Evolutionary conservation across 2,113 vertebrate genomes (phyloP), one percentile per base, ranked within the genome.

Genomic region (Myxocyprinus asiaticus): DNA sequence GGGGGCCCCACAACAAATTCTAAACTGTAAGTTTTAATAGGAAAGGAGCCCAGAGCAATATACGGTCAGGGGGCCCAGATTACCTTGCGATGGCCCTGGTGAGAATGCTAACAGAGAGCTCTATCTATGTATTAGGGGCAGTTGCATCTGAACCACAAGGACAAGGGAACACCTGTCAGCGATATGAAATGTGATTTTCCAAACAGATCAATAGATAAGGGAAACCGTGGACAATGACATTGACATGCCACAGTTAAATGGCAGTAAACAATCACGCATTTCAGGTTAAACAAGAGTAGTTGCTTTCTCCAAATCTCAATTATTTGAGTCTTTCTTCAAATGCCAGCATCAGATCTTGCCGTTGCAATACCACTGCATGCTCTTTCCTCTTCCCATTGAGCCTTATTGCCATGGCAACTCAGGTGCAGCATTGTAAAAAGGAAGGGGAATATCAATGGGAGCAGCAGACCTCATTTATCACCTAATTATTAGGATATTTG

Each of bases 351-450:
- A 62, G 71, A 74, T 74, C 58, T 22, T 3, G 17, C 58, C 6
- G 62, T 53, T 12, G 80, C 66, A 17, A 15, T 64, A n/a, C 59
- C 14, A n/a, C 68, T 42, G 62, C 11, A 50, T 70, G 48, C 73
- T 43, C 22, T 33, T 33, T 3, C n/a, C 56, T 44, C 48, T 44
- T 22, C 12, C 12, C 70, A 70, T 33, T 33, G 75, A 78, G 59
- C 62, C 42, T 42, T 15, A 79, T 90, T 83, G 67, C 89, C 86
- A 91, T 91, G 78, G 86, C 85, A 90, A 91, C 88, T 15, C 63
- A 80, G 76, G 86, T 84, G 84, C 71, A 85, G 82, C 77, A 76
- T 81, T 86, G 53, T 79, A 79, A 81, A 69, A 65, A 22, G 78
- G 66, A 72, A 66, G 73, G 67, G 81, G 81, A 81, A 80, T 83